Evolutionary conservation across 2,113 vertebrate species (phyloP).

Genomic region (Pelodiscus sinensis): DNA sequence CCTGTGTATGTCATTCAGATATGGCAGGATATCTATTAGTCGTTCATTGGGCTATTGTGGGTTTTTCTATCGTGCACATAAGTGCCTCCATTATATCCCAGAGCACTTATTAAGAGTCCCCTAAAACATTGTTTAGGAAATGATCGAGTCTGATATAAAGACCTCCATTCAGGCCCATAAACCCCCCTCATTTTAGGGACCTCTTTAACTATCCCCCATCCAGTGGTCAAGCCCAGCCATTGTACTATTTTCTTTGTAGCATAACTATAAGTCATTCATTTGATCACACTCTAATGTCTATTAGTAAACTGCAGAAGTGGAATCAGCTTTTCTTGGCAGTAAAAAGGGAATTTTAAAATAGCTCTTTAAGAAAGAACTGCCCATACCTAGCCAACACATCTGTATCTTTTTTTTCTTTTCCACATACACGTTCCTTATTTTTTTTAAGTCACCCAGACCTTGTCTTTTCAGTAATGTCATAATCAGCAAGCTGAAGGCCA

Average conservation of each 20-base stretch:
- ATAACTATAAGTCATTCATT: constrained; percentile 73
- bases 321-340: constrained; percentile 11
- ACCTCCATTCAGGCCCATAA: constrained; percentile 1
- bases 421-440: background rate
- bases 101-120: constrained; percentile 23
- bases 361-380: constrained; percentile 35
- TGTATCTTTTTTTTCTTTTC: constrained; percentile 6
- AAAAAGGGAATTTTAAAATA: background rate
- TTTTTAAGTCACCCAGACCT: constrained; percentile 81
- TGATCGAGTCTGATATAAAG: background rate
- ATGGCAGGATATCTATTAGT: background rate
- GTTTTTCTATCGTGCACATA: background rate
- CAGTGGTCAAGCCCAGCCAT: constrained; percentile 12
- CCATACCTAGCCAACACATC: constrained; percentile 20
- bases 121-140: background rate
- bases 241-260: constrained; percentile 44
- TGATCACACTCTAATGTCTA: constrained; percentile 60
- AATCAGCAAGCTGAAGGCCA: constrained; percentile 87
- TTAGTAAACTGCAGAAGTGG: constrained; percentile 38
- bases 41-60: background rate
- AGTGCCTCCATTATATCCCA: background rate
- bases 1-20: background rate
- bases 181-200: background rate
- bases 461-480: constrained; percentile 85
- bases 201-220: background rate